These are phyloP conservation scores for Periplaneta americana DNA, from an alignment of 1,140 invertebrate species.

Conservation along the genomic window DNA sequence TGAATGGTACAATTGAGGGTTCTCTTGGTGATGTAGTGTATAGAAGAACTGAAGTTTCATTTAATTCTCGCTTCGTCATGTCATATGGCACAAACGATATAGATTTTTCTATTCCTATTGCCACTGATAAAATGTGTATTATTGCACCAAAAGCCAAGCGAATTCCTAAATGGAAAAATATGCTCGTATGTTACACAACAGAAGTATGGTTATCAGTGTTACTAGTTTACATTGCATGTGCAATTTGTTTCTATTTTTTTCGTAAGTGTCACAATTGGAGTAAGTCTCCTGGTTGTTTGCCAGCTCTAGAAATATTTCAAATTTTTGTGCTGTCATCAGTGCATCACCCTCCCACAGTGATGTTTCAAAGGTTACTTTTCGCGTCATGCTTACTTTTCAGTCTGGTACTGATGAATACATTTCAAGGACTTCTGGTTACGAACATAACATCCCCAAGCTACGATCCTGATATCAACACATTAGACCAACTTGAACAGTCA, in stretches of 20 bases:
- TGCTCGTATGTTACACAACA: conserved; percentile 32
- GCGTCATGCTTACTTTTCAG: conserved; percentile 31
- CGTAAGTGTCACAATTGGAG: background rate
- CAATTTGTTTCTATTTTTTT: conserved; percentile 26
- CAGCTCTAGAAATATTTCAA: background rate
- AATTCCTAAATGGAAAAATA: conserved; percentile 37
- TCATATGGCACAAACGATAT: conserved; percentile 29
- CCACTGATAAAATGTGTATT: conserved; percentile 36
- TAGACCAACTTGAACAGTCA: conserved; percentile 33
- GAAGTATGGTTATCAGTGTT: conserved; percentile 4
- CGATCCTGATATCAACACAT: conserved; percentile 35
- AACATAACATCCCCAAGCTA: conserved; percentile 32
- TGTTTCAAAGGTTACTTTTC: conserved; percentile 30
- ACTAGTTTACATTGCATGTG: conserved; percentile 21
- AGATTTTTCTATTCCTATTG: conserved; percentile 31
- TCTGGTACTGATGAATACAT: conserved; percentile 31
- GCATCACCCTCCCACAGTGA: background rate
- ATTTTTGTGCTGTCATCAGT: background rate
- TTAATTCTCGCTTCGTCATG: conserved; percentile 36
- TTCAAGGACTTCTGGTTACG: conserved; percentile 30
- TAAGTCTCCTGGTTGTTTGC: background rate
- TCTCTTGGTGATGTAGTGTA: conserved; percentile 33
- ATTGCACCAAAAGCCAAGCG: conserved; percentile 34
- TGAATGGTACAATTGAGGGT: conserved; percentile 35
- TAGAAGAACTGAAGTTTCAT: conserved; percentile 31